phyloP scores from a whole-genome alignment of 2,113 vertebrate genomes.

The Catagonus wagneri region DNA sequence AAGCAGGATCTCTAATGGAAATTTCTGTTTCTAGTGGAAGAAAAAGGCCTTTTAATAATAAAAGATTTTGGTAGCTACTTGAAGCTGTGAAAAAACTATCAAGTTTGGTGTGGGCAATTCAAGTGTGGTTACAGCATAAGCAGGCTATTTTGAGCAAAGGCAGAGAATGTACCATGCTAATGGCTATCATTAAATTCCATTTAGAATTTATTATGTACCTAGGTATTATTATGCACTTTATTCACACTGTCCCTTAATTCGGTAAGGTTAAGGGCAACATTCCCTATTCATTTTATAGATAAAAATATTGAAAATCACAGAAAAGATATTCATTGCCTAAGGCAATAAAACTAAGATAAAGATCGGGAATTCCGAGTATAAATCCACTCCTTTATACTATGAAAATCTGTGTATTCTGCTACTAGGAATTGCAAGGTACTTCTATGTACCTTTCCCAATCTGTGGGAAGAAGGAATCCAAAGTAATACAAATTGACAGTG shows the following conservation, averaged over 20 bases:
- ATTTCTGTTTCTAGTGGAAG: neutral
- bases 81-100: neutral
- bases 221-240: neutral
- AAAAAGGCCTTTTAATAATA: neutral
- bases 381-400: neutral
- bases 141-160: neutral
- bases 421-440: neutral
- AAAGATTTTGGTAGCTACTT: neutral
- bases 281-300: neutral
- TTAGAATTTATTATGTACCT: neutral
- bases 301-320: slow-evolving; percentile 5
- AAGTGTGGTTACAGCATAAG: neutral
- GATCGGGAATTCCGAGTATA: neutral
- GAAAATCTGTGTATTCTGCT: neutral
- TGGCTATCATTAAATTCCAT: neutral
- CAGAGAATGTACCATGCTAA: neutral
- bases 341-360: neutral
- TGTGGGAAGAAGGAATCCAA: neutral
- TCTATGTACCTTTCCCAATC: neutral
- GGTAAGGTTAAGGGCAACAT: neutral
- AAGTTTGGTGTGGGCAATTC: neutral
- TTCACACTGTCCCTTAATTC: neutral
- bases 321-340: neutral
- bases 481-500: neutral
- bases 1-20: neutral